A percentile compares a stretch with the other conserved stretches of the same genome.
Conservation (phyloP, 2,888 invertebrate species). For the Drosophila kokeensis region DNA sequence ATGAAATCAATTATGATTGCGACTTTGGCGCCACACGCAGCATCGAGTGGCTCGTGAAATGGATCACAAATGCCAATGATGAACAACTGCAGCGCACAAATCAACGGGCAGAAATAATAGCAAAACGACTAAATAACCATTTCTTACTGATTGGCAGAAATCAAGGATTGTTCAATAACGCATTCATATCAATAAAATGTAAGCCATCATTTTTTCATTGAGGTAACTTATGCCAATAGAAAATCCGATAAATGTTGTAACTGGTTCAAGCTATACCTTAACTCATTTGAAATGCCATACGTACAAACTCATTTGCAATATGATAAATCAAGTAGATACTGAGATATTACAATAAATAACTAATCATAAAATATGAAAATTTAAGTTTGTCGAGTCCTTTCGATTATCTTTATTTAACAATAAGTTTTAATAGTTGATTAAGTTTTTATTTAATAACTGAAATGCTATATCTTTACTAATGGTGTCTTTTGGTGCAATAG, state of each 20-base stretch:
- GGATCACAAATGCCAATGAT: conserved; percentile 43
- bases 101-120: background rate
- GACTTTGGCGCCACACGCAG: conserved; percentile 52
- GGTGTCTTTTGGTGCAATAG: background rate
- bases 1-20: conserved; percentile 76
- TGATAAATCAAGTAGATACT: background rate
- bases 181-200: background rate
- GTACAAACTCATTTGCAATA: background rate
- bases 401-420: background rate
- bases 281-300: background rate
- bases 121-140: background rate
- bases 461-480: background rate
- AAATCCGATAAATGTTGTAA: background rate
- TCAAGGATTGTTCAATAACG: background rate
- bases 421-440: background rate
- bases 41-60: conserved; percentile 43
- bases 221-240: background rate
- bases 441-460: background rate
- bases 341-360: background rate
- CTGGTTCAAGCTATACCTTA: background rate
- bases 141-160: conserved; percentile 8
- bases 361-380: background rate
- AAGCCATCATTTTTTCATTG: background rate
- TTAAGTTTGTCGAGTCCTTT: background rate
- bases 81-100: conserved; percentile 3